Conservation (phyloP, 2,888 invertebrate genomes). For the Tubiluchus corallicola region DNA sequence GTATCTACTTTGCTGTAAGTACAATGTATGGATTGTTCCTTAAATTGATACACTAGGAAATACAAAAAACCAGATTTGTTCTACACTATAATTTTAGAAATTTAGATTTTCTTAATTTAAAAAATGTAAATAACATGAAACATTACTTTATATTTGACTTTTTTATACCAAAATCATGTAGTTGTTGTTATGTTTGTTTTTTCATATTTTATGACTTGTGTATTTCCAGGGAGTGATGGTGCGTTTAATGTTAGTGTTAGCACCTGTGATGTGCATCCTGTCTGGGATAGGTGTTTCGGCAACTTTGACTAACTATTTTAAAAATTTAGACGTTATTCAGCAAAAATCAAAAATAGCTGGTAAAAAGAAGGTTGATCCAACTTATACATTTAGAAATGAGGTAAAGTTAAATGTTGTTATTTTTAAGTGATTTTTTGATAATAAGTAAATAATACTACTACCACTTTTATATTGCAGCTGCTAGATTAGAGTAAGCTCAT, state of each 20-base stretch:
- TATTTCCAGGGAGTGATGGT: conserved; percentile 81
- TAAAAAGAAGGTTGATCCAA: conserved; percentile 31
- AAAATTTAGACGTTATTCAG: conserved; percentile 44
- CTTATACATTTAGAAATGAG: conserved; percentile 58
- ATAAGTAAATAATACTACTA: not conserved
- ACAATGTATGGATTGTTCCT: not conserved
- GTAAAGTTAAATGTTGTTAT: conserved; percentile 30
- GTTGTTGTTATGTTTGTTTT: conserved; percentile 9
- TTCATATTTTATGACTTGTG: not conserved
- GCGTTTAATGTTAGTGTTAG: conserved; percentile 87
- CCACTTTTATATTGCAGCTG: not conserved
- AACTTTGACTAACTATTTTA: conserved; percentile 61
- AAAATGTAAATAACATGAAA: conserved; percentile 6
- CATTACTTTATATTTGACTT: not conserved
- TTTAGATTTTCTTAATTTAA: not conserved
- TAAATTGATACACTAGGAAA: too few species aligned
- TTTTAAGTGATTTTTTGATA: not conserved
- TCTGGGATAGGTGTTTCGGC: conserved; percentile 87
- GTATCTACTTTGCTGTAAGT: conserved; percentile 84
- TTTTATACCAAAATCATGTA: not conserved
- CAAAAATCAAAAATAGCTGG: not conserved
- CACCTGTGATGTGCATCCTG: conserved; percentile 94
- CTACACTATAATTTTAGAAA: not conserved
- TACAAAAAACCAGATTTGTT: too few species aligned
- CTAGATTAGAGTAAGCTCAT: not conserved